Conservation (phyloP, 2,797 vertebrate species). For the Melanogrammus aeglefinus region DNA sequence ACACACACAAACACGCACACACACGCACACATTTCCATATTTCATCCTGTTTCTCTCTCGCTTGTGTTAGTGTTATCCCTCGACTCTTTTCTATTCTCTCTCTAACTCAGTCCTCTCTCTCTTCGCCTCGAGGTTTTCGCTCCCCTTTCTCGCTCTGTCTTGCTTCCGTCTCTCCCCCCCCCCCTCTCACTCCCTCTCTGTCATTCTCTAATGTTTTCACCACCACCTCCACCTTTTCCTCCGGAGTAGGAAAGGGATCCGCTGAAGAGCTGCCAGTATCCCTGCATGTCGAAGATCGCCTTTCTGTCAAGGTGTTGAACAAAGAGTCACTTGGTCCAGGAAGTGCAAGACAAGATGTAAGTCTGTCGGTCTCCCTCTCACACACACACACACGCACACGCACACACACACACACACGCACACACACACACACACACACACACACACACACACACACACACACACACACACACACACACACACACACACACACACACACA, state of each 20-base stretch:
- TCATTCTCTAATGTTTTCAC: constrained; percentile 25
- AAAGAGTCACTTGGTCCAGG: constrained; percentile 66
- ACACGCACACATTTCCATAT: too few relatives aligned
- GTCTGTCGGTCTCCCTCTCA: constrained; percentile 35
- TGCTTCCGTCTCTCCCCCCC: neutral
- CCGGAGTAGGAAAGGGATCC: constrained; percentile 46
- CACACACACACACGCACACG: neutral
- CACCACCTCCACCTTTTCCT: constrained; percentile 43
- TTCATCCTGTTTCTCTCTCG: neutral
- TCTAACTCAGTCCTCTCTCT: neutral
- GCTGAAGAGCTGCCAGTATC: constrained; percentile 59
- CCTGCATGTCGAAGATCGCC: constrained; percentile 59
- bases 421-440: neutral
- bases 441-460: neutral
- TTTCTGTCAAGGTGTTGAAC: constrained; percentile 73
- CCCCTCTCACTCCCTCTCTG: constrained; percentile 32
- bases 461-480: neutral
- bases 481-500: neutral
- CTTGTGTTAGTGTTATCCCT: too few relatives aligned
- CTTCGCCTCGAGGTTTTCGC: neutral
- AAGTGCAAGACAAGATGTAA: constrained; percentile 66
- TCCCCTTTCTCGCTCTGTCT: neutral
- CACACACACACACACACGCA: neutral
- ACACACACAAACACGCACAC: too few relatives aligned
- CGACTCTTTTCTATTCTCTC: neutral